A percentile compares a stretch with the other conserved stretches of the same genome.
Evolutionary conservation across 2,888 invertebrate species (phyloP).

Genomic region (Furcula furcula): DNA sequence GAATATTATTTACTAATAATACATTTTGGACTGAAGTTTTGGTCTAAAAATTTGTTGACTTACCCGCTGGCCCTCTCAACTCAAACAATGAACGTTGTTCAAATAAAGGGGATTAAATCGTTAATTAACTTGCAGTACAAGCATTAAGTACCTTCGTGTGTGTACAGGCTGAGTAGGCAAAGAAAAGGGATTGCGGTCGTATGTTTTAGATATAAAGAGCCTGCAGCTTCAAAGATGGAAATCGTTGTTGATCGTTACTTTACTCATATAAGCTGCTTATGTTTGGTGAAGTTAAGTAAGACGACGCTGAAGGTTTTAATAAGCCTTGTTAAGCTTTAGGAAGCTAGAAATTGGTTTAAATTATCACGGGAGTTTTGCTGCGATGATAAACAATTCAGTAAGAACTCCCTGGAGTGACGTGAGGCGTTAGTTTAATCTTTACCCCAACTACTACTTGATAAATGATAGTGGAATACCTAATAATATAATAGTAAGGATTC

Average conservation of each 20-base stretch:
- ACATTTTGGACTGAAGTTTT: no score
- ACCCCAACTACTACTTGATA: no score
- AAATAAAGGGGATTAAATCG: conserved; percentile 41
- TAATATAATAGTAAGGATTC: no score
- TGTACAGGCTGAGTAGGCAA: conserved; percentile 2
- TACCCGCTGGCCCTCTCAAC: conserved; percentile 7
- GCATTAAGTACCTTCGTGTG: conserved; percentile 8
- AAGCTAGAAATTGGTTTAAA: no score
- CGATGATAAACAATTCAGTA: no score
- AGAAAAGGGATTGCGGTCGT: conserved; percentile 1
- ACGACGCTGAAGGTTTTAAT: no score
- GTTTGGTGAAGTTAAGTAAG: background rate
- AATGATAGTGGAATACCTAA: no score
- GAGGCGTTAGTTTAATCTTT: no score
- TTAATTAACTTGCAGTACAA: conserved; percentile 36
- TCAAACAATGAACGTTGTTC: conserved; percentile 16
- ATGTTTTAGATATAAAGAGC: background rate
- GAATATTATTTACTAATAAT: no score
- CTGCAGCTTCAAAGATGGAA: background rate
- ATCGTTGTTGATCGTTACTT: background rate
- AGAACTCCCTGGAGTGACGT: no score
- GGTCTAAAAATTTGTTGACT: background rate
- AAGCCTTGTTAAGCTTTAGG: no score
- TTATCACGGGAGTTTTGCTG: no score
- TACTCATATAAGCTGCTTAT: background rate